Evolutionary conservation across 2,113 vertebrate species (phyloP).

Genomic region (Takifugu flavidus): DNA sequence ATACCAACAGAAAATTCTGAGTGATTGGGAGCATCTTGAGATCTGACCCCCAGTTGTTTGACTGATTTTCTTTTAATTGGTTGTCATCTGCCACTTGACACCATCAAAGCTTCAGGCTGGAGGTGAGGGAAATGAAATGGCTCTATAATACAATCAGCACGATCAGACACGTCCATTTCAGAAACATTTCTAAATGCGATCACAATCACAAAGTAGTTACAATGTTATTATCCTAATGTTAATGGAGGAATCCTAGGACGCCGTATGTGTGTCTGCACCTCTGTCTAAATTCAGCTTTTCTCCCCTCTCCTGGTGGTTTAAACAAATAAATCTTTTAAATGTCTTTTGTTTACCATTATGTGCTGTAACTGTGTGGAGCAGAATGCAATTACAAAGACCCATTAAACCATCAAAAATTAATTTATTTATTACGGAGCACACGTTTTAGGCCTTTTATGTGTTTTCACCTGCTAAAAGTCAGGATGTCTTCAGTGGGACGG

Average conservation of each 20-base stretch:
- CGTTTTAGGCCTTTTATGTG: constrained; percentile 44
- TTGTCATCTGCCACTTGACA: constrained; percentile 72
- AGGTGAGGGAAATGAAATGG: constrained; percentile 61
- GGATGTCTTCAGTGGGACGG: constrained; percentile 36
- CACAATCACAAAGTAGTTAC: constrained; percentile 47
- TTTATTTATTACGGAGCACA: constrained; percentile 28
- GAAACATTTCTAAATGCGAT: constrained; percentile 45
- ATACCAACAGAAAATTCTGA: constrained; percentile 68
- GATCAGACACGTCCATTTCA: constrained; percentile 39
- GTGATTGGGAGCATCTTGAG: constrained; percentile 73
- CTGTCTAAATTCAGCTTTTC: background rate
- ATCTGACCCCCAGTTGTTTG: constrained; percentile 74
- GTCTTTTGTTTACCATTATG: background rate
- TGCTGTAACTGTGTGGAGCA: constrained; percentile 1
- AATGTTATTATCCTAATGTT: constrained; percentile 47
- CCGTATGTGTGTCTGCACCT: too few relatives aligned
- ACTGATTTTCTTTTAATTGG: constrained; percentile 73
- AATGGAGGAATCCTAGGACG: constrained; percentile 32
- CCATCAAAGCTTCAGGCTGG: constrained; percentile 59
- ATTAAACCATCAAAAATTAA: constrained; percentile 45
- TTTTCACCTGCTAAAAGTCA: constrained; percentile 42
- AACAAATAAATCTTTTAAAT: background rate
- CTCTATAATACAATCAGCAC: constrained; percentile 36
- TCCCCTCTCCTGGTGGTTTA: constrained; percentile 2
- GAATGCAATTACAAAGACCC: constrained; percentile 14